Percentiles rank a stretch among this genome's conserved stretches.
These are phyloP conservation scores for Drosophila setosimentum DNA, from an alignment of 2,888 invertebrate species.

Conservation along the genomic window DNA sequence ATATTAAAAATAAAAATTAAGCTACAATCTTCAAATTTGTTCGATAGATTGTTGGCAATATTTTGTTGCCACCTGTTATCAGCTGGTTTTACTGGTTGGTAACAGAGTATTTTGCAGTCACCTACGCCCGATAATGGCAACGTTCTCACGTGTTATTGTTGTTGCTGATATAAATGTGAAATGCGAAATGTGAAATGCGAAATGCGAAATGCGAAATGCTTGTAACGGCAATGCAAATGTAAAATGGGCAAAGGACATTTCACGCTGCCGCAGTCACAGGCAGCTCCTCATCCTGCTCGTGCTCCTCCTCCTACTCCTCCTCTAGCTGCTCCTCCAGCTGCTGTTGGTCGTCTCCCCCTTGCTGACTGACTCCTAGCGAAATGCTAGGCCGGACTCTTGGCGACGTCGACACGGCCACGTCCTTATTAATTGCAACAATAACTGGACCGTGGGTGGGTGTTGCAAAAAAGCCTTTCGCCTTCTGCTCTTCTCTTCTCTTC, in stretches of 20 bases:
- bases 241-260: conserved; percentile 74
- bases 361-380: background rate
- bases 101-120: background rate
- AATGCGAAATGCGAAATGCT: conserved; percentile 76
- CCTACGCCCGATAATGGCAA: background rate
- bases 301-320: background rate
- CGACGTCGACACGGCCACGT: conserved; percentile 41
- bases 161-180: conserved; percentile 72
- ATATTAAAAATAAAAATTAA: too few species aligned
- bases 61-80: background rate
- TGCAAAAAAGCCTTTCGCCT: conserved; percentile 49
- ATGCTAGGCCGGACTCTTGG: conserved; percentile 21
- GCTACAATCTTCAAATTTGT: too few species aligned
- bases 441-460: conserved; percentile 48
- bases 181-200: conserved; percentile 63
- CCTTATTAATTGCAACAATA: conserved; percentile 80
- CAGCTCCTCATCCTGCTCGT: conserved; percentile 18
- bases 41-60: too few species aligned
- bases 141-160: conserved; percentile 15
- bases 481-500: too few species aligned
- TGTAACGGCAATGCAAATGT: conserved; percentile 80
- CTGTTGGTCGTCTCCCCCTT: background rate
- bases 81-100: background rate
- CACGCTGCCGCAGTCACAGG: conserved; percentile 53
- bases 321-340: background rate